These are phyloP conservation scores for Coturnix japonica DNA, from an alignment of 2,113 vertebrate species.

Conservation along the genomic window DNA sequence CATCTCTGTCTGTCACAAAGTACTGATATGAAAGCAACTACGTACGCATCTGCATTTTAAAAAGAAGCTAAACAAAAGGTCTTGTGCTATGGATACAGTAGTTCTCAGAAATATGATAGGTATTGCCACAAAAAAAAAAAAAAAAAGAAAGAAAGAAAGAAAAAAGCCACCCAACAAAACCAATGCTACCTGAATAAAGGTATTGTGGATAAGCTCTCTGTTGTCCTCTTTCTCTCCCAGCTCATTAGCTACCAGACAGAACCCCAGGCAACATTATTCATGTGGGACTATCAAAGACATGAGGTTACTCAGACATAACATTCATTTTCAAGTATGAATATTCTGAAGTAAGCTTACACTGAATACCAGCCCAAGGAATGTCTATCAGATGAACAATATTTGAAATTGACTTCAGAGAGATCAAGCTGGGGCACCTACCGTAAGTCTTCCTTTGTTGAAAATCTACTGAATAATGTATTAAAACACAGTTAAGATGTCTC, in stretches of 20 bases:
- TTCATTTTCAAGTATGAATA: background rate
- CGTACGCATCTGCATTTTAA: slow-evolving; percentile 12
- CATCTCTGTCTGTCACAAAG: slow-evolving; percentile 45
- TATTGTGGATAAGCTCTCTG: slow-evolving; percentile 20
- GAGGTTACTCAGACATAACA: slow-evolving; percentile 2
- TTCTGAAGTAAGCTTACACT: background rate
- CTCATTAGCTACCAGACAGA: slow-evolving; percentile 44
- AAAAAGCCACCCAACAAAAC: background rate
- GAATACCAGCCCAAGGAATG: background rate
- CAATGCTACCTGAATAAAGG: slow-evolving; percentile 14
- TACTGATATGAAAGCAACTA: slow-evolving; percentile 17
- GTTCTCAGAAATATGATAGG: slow-evolving; percentile 45
- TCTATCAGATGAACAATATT: slow-evolving; percentile 11
- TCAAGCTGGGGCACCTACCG: background rate
- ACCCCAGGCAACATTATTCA: slow-evolving; percentile 56
- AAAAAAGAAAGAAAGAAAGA: no score
- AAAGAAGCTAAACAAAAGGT: slow-evolving; percentile 51
- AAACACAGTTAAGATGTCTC: background rate
- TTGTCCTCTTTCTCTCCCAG: background rate
- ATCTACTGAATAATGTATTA: slow-evolving; percentile 30
- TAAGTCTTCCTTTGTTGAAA: slow-evolving; percentile 13
- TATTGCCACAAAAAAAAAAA: slow-evolving; percentile 33
- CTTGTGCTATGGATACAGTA: slow-evolving; percentile 9
- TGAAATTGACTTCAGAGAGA: slow-evolving; percentile 20
- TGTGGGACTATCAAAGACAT: background rate